These are phyloP conservation scores for Hypotaenidia okinawae DNA, from an alignment of 2,797 vertebrate genomes.

Conservation along the genomic window DNA sequence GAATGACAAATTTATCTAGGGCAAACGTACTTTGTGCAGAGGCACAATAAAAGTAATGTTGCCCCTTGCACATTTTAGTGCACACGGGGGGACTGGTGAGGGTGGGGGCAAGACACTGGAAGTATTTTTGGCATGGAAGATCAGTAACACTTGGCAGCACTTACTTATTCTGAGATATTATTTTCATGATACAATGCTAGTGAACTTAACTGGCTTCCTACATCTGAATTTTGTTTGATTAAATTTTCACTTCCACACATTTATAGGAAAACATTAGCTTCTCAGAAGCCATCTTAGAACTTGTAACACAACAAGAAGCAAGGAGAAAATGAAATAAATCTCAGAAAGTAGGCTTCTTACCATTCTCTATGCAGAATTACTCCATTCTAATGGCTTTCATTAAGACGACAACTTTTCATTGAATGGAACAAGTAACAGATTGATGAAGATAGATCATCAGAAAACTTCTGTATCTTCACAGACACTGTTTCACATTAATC, in stretches of 20 bases:
- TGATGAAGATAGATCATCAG: not conserved
- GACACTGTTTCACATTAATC: not conserved
- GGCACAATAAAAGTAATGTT: not conserved
- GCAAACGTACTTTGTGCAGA: not conserved
- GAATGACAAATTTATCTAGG: not conserved
- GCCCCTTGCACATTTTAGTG: not conserved
- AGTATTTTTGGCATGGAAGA: not conserved
- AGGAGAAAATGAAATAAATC: not conserved
- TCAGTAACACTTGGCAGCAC: not conserved
- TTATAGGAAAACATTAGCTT: not conserved
- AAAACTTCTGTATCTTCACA: not conserved
- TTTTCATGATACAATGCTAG: not conserved
- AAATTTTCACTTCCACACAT: not conserved
- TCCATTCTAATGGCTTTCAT: not conserved
- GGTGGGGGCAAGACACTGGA: not conserved
- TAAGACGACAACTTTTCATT: not conserved
- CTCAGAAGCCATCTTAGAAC: not conserved
- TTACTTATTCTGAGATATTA: not conserved
- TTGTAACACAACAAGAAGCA: not conserved
- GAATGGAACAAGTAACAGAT: not conserved
- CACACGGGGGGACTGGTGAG: fast-evolving
- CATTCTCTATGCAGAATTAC: not conserved
- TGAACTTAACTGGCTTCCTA: not conserved
- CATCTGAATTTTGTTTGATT: not conserved
- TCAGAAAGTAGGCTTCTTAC: not conserved